Percentiles rank a stretch among this genome's conserved stretches.
phyloP scores from a whole-genome alignment of 64 coral and sea anemone genomes.

The Trachythela sp. region DNA sequence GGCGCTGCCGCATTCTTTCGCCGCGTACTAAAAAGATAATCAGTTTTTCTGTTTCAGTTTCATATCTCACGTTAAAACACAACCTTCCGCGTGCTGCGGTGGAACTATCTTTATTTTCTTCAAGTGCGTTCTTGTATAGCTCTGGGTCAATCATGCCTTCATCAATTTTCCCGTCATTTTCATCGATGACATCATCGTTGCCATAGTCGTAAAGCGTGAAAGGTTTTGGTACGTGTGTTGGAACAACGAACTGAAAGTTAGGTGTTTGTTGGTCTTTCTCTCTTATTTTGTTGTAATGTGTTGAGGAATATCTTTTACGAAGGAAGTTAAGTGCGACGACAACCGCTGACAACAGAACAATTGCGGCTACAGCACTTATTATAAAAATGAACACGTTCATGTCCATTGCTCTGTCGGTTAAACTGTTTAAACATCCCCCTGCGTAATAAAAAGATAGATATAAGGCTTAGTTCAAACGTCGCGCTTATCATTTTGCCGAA shows the following conservation, averaged over 20 bases:
- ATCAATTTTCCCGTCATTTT: neutral
- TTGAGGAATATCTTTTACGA: neutral
- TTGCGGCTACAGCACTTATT: neutral
- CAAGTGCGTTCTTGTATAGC: neutral
- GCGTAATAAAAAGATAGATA: neutral
- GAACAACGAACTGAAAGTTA: neutral
- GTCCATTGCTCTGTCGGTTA: neutral
- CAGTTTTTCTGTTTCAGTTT: neutral
- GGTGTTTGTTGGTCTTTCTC: neutral
- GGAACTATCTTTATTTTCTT: neutral
- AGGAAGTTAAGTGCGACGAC: neutral
- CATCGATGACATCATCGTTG: neutral
- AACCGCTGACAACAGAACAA: neutral
- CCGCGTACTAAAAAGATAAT: neutral
- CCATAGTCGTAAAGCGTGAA: neutral
- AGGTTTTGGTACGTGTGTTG: neutral
- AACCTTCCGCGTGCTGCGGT: neutral
- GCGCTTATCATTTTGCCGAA: too few relatives aligned
- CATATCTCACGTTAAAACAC: neutral
- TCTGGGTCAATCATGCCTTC: neutral
- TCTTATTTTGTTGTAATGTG: neutral
- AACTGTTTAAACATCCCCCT: neutral
- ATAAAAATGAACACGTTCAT: neutral
- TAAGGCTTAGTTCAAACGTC: too few relatives aligned
- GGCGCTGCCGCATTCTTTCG: neutral